Conservation (phyloP, 2,797 vertebrate species). For the Naso thynnoides region DNA sequence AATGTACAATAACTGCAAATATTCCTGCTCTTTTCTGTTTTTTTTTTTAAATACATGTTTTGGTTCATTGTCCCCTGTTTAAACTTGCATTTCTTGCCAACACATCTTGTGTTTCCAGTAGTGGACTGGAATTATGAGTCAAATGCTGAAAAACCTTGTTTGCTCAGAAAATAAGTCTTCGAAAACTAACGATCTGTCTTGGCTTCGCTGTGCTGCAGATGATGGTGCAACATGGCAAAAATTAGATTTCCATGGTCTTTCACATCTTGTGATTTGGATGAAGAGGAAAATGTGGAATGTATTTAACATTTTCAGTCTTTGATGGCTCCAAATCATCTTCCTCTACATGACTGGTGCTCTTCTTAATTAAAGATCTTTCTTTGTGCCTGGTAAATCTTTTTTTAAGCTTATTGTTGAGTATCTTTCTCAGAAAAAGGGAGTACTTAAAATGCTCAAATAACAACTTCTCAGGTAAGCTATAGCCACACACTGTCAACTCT, state of each 20-base stretch:
- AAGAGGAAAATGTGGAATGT: not conserved
- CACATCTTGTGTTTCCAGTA: not conserved
- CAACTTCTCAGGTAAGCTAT: not conserved
- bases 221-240: not conserved
- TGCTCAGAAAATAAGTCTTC: not conserved
- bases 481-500: not conserved
- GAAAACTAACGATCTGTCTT: not conserved
- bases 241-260: not conserved
- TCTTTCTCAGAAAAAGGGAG: constrained; percentile 2
- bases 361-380: not conserved
- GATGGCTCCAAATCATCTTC: constrained; percentile 3
- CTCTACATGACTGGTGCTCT: not conserved
- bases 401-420: constrained; percentile 6
- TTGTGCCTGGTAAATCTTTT: constrained; percentile 1
- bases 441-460: constrained; percentile 1
- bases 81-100: not conserved
- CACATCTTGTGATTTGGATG: not conserved
- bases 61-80: not conserved
- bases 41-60: not conserved
- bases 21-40: too few relatives aligned
- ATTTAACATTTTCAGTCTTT: not conserved
- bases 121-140: not conserved
- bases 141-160: not conserved
- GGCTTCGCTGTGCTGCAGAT: not conserved
- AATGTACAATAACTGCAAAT: not conserved